Evolutionary conservation across 2,888 invertebrate species (phyloP).

Genomic region (Drosophila kambysellisi): DNA sequence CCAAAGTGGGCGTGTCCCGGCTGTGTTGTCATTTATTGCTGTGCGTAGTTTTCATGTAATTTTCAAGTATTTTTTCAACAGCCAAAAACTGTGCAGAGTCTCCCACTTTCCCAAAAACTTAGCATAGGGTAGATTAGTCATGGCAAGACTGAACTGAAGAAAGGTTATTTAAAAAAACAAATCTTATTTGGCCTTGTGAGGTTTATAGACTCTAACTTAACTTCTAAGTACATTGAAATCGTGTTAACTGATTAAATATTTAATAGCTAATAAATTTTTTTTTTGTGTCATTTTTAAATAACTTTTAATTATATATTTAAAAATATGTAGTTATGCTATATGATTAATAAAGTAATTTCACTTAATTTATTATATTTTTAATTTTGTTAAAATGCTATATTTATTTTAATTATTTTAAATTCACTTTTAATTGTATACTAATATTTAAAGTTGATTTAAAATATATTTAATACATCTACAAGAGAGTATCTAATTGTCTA

Average conservation of each 20-base stretch:
- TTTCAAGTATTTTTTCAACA: constrained; percentile 68
- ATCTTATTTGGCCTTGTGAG: neutral
- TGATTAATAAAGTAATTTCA: neutral
- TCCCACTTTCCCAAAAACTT: neutral
- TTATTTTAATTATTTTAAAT: neutral
- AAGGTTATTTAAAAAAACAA: neutral
- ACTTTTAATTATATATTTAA: neutral
- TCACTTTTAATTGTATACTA: neutral
- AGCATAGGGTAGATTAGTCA: neutral
- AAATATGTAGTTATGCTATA: neutral
- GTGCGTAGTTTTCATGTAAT: constrained; percentile 72
- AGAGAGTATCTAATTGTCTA: constrained; percentile 5
- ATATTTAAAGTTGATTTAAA: neutral
- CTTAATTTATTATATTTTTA: neutral
- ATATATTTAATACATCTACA: neutral
- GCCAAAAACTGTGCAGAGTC: constrained; percentile 37
- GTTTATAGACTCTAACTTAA: neutral
- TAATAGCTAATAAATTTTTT: rapidly evolving
- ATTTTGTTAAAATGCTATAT: neutral
- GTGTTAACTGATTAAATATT: neutral
- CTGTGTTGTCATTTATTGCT: constrained; percentile 68
- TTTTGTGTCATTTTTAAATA: neutral
- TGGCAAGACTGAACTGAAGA: neutral
- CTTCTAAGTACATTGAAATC: neutral
- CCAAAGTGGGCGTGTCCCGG: constrained; percentile 35